Percentiles rank a stretch among this genome's conserved stretches.
These are phyloP conservation scores for Suillia variegata DNA, from an alignment of 2,888 invertebrate species.

Conservation along the genomic window DNA sequence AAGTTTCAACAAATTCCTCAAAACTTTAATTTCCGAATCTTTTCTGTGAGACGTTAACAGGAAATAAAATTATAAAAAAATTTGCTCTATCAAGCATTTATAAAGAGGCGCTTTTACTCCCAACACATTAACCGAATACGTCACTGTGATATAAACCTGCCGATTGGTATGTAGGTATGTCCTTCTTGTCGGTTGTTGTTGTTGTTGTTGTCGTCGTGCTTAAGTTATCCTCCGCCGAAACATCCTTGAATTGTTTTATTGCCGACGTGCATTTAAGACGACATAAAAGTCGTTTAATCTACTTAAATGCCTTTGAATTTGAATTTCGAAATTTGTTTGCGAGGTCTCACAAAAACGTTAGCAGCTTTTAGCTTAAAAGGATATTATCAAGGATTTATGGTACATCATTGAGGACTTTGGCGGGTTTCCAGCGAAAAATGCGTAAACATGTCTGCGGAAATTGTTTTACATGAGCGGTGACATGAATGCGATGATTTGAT, in stretches of 20 bases:
- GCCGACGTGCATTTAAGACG: conserved; percentile 48
- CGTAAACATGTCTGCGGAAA: conserved; percentile 38
- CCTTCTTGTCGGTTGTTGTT: too few relatives aligned
- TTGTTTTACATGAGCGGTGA: not conserved
- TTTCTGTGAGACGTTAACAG: too few relatives aligned
- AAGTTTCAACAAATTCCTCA: too few relatives aligned
- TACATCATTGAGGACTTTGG: conserved; percentile 43
- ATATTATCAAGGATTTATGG: conserved; percentile 51
- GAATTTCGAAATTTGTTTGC: conserved; percentile 17
- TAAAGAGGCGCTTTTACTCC: too few relatives aligned
- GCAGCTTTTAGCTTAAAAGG: conserved; percentile 11
- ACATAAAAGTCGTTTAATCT: conserved; percentile 50
- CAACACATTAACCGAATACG: not conserved
- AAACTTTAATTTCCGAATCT: too few relatives aligned
- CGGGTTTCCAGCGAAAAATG: conserved; percentile 42
- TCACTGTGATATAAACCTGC: not conserved
- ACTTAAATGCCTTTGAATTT: conserved; percentile 51
- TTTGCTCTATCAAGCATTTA: too few relatives aligned
- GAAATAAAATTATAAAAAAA: too few relatives aligned
- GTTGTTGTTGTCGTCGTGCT: conserved; percentile 34
- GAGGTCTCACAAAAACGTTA: not conserved
- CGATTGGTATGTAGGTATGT: conserved; percentile 10
- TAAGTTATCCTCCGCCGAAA: conserved; percentile 36
- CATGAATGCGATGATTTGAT: conserved; percentile 9
- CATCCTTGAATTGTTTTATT: conserved; percentile 47